Evolutionary conservation across 1,140 invertebrate species (phyloP).

Genomic region (Hypothenemus hampei): DNA sequence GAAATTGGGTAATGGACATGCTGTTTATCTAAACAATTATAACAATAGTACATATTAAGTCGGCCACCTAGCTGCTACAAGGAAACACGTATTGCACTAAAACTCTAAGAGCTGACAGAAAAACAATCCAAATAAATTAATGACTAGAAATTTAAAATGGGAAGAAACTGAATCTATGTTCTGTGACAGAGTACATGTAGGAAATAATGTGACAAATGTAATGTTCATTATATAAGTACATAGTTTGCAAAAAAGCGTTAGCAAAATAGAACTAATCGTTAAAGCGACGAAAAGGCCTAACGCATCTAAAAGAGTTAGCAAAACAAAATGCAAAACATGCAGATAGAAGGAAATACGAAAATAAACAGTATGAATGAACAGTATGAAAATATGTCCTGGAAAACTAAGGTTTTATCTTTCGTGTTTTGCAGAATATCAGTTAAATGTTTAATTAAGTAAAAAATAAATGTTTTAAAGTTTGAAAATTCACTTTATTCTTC

Average conservation of each 20-base stretch:
- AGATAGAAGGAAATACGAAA: conserved; percentile 3
- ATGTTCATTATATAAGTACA: conserved; percentile 15
- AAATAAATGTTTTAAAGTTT: too few relatives aligned
- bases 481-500: too few relatives aligned
- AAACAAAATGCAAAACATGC: conserved; percentile 18
- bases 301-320: conserved; percentile 12
- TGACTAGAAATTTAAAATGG: conserved; percentile 33
- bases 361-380: too few relatives aligned
- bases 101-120: conserved; percentile 24
- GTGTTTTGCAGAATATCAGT: too few relatives aligned
- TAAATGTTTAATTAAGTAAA: too few relatives aligned
- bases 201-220: conserved; percentile 41
- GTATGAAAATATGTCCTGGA: too few relatives aligned
- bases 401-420: too few relatives aligned
- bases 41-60: conserved; percentile 31
- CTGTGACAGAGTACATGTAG: conserved; percentile 26
- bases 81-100: too few relatives aligned
- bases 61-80: conserved; percentile 31
- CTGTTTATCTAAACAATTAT: conserved; percentile 43
- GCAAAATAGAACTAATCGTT: conserved; percentile 2
- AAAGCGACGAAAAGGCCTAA: conserved; percentile 9
- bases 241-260: neutral
- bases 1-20: conserved; percentile 37
- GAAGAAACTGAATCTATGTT: conserved; percentile 37
- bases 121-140: conserved; percentile 34